phyloP scores from a whole-genome alignment of 2,113 vertebrate genomes.

The Ameiurus melas region DNA sequence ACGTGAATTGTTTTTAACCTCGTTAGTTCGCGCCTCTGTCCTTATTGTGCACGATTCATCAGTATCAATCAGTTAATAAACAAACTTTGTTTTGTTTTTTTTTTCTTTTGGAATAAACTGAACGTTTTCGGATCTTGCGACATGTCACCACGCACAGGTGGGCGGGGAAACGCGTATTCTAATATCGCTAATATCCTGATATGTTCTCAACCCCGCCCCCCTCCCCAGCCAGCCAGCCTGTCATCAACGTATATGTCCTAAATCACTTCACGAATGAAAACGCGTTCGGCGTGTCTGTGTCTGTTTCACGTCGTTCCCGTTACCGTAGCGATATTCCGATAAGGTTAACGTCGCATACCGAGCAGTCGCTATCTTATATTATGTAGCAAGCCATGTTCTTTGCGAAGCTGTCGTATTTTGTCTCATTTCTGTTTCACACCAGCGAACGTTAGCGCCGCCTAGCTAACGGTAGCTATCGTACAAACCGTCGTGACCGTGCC shows the following conservation, averaged over 20 bases:
- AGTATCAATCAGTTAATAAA: not conserved
- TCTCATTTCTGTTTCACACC: not conserved
- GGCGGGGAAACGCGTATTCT: not conserved
- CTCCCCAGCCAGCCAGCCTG: not conserved
- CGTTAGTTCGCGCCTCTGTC: not conserved
- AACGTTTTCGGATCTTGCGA: not conserved
- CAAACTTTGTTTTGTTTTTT: not conserved
- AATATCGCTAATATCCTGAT: not conserved
- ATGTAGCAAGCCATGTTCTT: not conserved
- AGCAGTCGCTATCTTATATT: not conserved
- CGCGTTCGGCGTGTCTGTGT: not conserved
- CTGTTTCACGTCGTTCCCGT: not conserved
- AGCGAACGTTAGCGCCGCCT: not conserved
- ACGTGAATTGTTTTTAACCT: not conserved
- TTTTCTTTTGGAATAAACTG: not conserved
- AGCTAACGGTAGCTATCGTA: not conserved
- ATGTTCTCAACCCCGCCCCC: not conserved
- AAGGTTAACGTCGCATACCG: not conserved
- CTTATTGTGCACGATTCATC: not conserved
- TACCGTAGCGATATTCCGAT: no score
- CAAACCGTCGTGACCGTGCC: not conserved
- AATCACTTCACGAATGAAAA: not conserved
- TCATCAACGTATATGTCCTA: not conserved
- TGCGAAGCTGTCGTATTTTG: not conserved
- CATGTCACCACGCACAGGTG: not conserved